Conservation (phyloP, 2,113 vertebrate species). For the Sus scrofa region DNA sequence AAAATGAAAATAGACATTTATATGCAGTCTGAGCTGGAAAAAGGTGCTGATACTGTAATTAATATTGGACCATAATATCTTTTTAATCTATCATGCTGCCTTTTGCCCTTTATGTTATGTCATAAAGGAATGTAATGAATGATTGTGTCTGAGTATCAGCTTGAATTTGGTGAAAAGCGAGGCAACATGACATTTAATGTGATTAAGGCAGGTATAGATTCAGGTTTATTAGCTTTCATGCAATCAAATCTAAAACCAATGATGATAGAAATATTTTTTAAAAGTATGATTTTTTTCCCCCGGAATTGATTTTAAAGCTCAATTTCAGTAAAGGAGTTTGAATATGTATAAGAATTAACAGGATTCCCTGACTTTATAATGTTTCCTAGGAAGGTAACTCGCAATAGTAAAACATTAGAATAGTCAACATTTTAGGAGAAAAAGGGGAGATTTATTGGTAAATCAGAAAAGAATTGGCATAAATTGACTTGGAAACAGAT, state of each 20-base stretch:
- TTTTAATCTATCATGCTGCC: constrained; percentile 87
- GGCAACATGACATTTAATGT: constrained; percentile 84
- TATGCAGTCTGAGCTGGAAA: constrained; percentile 71
- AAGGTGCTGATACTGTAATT: constrained; percentile 82
- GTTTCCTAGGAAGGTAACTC: constrained; percentile 7
- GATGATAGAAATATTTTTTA: constrained; percentile 47
- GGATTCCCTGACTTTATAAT: background rate
- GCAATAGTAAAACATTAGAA: background rate
- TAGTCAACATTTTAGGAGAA: constrained; percentile 40
- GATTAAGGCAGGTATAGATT: constrained; percentile 79
- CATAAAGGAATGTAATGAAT: constrained; percentile 85
- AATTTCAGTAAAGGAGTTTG: constrained; percentile 58
- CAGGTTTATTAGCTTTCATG: constrained; percentile 65
- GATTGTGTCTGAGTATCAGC: constrained; percentile 75
- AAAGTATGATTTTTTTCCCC: background rate
- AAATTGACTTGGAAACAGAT: constrained; percentile 78
- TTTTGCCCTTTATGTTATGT: constrained; percentile 88
- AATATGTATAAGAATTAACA: background rate
- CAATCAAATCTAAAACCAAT: constrained; percentile 6
- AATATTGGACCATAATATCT: constrained; percentile 83
- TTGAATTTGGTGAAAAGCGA: constrained; percentile 77
- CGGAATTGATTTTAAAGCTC: constrained; percentile 59
- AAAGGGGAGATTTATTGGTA: constrained; percentile 68
- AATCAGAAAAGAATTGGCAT: constrained; percentile 72
- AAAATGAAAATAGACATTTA: constrained; percentile 73